Percentiles rank a stretch among this genome's conserved stretches.
These are phyloP conservation scores for Microplitis manilae DNA, from an alignment of 2,888 invertebrate genomes.

Conservation along the genomic window DNA sequence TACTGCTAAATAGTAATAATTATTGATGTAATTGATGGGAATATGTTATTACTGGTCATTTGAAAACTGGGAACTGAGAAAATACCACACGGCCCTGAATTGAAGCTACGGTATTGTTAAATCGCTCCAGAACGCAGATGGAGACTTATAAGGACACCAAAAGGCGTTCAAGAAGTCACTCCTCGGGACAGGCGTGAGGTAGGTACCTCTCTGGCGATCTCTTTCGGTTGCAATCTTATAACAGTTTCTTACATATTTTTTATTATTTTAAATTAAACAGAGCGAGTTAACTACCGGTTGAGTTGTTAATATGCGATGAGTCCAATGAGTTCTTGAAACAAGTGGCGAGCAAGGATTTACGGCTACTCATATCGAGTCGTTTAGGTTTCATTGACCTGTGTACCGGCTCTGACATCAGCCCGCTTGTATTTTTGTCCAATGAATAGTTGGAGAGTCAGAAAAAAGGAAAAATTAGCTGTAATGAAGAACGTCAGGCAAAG, in stretches of 20 bases:
- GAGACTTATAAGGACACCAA: constrained; percentile 64
- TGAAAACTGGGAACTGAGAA: constrained; percentile 18
- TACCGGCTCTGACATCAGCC: neutral
- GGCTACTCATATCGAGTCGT: neutral
- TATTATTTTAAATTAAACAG: constrained; percentile 11
- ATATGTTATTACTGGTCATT: neutral
- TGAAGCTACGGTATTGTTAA: constrained; percentile 21
- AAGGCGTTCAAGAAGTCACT: constrained; percentile 47
- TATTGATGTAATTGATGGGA: no score
- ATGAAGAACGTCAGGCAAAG: neutral
- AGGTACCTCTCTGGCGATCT: constrained; percentile 10
- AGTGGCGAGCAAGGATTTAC: neutral
- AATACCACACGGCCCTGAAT: constrained; percentile 26
- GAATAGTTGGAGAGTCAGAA: neutral
- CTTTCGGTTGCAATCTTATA: constrained; percentile 29
- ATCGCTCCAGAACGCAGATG: constrained; percentile 43
- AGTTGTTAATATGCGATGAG: neutral
- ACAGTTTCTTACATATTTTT: constrained; percentile 22
- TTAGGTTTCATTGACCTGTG: neutral
- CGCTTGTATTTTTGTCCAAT: neutral
- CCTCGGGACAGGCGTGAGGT: constrained; percentile 7
- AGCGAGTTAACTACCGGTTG: neutral
- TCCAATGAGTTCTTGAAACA: constrained; percentile 11
- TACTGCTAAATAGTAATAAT: no score
- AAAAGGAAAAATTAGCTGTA: neutral